Evolutionary conservation across 2,113 vertebrate genomes (phyloP).

Genomic region (Serilophus lunatus): DNA sequence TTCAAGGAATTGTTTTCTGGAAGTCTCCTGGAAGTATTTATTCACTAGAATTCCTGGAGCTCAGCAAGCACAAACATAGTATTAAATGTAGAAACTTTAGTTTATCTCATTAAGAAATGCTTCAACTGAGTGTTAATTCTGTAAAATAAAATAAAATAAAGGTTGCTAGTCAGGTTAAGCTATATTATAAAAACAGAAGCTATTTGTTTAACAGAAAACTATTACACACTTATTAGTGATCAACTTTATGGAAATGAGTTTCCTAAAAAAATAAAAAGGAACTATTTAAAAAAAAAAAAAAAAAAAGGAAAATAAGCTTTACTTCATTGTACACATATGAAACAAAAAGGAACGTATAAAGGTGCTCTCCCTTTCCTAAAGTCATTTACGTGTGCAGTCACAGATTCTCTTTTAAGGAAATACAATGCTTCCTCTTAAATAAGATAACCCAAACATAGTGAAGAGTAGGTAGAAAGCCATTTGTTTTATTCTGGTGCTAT

Average conservation of each 20-base stretch:
- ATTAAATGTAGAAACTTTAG: constrained; percentile 82
- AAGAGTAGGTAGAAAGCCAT: neutral
- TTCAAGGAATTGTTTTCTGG: constrained; percentile 76
- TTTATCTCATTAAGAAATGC: constrained; percentile 81
- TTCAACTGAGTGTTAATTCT: constrained; percentile 73
- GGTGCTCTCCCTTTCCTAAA: neutral
- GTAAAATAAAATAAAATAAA: constrained; percentile 31
- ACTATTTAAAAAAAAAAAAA: too few species aligned
- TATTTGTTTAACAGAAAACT: neutral
- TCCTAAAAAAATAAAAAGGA: accelerated
- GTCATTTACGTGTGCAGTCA: neutral
- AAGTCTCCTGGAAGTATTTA: constrained; percentile 78
- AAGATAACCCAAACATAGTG: neutral
- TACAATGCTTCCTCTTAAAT: neutral
- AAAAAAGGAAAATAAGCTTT: neutral
- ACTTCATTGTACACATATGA: too few species aligned
- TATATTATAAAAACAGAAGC: neutral
- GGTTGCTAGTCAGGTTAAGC: neutral
- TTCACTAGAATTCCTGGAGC: constrained; percentile 75
- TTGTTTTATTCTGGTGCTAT: constrained; percentile 20
- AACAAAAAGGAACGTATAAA: neutral
- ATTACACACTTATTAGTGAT: neutral
- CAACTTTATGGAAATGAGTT: neutral
- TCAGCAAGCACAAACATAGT: constrained; percentile 76
- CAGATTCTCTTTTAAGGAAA: neutral